These are phyloP conservation scores for Leucopternis melanops DNA, from an alignment of 2,113 vertebrate genomes.

Conservation along the genomic window DNA sequence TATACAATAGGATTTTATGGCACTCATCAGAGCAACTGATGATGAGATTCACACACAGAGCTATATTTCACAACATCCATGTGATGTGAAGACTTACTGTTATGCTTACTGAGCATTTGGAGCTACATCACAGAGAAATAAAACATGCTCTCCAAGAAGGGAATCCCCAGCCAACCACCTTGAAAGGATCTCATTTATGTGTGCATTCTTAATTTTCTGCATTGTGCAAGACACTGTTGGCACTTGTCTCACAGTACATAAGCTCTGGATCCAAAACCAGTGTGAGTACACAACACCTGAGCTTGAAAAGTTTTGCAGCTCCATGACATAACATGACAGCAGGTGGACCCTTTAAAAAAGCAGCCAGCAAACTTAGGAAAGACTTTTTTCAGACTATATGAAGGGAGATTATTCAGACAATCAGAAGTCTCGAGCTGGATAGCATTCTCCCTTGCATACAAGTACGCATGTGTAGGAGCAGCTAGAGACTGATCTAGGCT, in stretches of 20 bases:
- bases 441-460: background rate
- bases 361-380: background rate
- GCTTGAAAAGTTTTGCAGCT: background rate
- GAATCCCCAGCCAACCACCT: background rate
- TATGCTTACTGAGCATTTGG: background rate
- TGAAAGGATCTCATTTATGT: background rate
- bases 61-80: background rate
- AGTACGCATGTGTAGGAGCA: background rate
- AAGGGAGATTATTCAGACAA: background rate
- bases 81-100: background rate
- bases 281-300: background rate
- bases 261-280: background rate
- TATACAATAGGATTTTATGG: background rate
- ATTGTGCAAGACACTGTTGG: background rate
- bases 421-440: background rate
- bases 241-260: background rate
- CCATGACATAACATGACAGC: no score
- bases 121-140: background rate
- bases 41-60: background rate
- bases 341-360: background rate
- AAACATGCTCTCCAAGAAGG: background rate
- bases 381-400: background rate
- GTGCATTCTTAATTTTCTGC: background rate
- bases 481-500: background rate
- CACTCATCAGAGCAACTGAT: background rate